Percentiles rank a stretch among this genome's conserved stretches.
phyloP scores from a whole-genome alignment of 2,888 invertebrate species.

The Physocephala rufipes region DNA sequence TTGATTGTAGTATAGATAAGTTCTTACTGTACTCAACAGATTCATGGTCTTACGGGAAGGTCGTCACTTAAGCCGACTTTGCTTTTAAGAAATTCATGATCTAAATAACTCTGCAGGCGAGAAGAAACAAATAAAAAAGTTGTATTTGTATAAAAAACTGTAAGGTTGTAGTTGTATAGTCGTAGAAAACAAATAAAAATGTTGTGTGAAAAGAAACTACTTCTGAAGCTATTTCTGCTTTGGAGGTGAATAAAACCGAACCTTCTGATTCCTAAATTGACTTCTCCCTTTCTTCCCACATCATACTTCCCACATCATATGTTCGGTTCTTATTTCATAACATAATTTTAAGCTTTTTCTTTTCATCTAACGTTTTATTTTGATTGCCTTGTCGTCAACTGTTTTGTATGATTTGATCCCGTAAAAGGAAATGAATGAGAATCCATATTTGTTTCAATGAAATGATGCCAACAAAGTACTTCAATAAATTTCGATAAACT shows the following conservation, averaged over 20 bases:
- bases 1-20: background rate
- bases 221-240: background rate
- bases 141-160: too few species aligned
- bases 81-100: too few species aligned
- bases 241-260: background rate
- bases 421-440: background rate
- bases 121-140: too few species aligned
- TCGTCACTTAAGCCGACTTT: too few species aligned
- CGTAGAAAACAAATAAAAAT: too few species aligned
- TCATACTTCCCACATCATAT: background rate
- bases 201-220: too few species aligned
- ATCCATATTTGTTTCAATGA: background rate
- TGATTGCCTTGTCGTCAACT: background rate
- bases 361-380: background rate
- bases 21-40: background rate
- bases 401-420: background rate
- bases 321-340: background rate
- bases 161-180: too few species aligned
- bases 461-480: background rate
- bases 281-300: background rate
- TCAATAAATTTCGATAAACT: slow-evolving; percentile 3
- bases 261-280: background rate
- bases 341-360: background rate
- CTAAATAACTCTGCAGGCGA: too few species aligned
- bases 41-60: too few species aligned